Evolutionary conservation across 1,140 invertebrate species (phyloP), one percentile per base, ranked within the genome.

Genomic region (Drosophila lowei): DNA sequence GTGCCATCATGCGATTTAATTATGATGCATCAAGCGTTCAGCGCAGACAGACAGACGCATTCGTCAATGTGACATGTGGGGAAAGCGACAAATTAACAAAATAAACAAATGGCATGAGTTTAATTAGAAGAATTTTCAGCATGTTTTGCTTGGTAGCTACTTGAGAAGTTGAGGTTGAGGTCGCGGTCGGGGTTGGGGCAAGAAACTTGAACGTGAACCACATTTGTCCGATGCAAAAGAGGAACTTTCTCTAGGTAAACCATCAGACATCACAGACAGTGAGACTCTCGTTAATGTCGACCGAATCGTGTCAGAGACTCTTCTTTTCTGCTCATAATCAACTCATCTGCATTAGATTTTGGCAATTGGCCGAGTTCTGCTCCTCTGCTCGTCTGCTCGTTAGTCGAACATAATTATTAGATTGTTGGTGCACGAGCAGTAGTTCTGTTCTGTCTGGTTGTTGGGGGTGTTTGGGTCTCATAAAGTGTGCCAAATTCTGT

Each of bases 321-420:
- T 43, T 54, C 41, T 44, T 43, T 56, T 56, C 60, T 64, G 60
- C 42, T 83, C 78, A 81, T 80, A 86, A 85, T 86, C 80, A 85
- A 86, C 72, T 84, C 79, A 72, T 85, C 77, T 84, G 80, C 80
- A 68, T 72, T 67, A 65, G 68, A 63, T 74, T 85, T 86, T 85
- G 80, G 80, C 80, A 86, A 77, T 85, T 85, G 81, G 77, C 80
- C 80, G 80, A 85, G 68, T 77, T 80, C 86, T 61, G 9, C 49
- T n/a, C 21, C 13, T n/a, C 23, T 30, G 28, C 18, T 44, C n/a
- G 63, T 70, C 78, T 72, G 80, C 77, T 86, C 67, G 80, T 84
- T 84, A 84, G 72, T 78, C 57, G 65, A 68, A 68, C 65, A 68
- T 68, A 56, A 68, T 68, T 68, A 68, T 68, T 67, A 43, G 53